Evolutionary conservation across 2,888 invertebrate genomes (phyloP).

Genomic region (Rhopalosiphum nymphaeae): DNA sequence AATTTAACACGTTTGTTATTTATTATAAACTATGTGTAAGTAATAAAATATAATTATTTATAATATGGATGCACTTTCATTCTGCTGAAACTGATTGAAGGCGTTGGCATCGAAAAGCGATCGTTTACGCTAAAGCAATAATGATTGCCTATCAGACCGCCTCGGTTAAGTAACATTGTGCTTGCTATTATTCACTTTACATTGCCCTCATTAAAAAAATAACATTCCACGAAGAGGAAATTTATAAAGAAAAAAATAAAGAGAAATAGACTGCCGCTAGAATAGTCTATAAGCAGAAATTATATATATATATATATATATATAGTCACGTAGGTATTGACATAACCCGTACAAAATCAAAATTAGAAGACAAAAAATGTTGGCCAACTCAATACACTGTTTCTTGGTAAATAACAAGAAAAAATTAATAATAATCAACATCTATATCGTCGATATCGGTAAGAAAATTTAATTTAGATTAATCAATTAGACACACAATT

Average conservation of each 20-base stretch:
- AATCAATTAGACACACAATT: conserved; percentile 43
- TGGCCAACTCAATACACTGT: background rate
- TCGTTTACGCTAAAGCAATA: background rate
- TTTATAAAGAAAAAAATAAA: background rate
- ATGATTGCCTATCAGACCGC: conserved; percentile 34
- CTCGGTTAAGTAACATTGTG: conserved; percentile 1
- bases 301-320: background rate
- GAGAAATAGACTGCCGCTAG: conserved; percentile 16
- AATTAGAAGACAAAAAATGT: conserved; percentile 20
- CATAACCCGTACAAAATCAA: conserved; percentile 24
- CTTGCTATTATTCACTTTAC: background rate
- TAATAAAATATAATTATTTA: conserved; percentile 22
- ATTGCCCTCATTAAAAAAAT: conserved; percentile 15
- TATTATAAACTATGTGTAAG: background rate
- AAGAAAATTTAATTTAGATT: conserved; percentile 39
- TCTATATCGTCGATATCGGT: background rate
- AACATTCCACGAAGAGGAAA: background rate
- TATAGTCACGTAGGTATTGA: background rate
- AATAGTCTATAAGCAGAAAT: background rate
- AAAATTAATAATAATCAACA: background rate
- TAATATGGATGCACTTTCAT: background rate
- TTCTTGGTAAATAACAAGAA: background rate
- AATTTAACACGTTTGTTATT: conserved; percentile 5
- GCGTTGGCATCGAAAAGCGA: background rate
- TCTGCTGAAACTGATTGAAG: background rate